Conservation (phyloP, 2,113 vertebrate species). For the Hippotragus niger region DNA sequence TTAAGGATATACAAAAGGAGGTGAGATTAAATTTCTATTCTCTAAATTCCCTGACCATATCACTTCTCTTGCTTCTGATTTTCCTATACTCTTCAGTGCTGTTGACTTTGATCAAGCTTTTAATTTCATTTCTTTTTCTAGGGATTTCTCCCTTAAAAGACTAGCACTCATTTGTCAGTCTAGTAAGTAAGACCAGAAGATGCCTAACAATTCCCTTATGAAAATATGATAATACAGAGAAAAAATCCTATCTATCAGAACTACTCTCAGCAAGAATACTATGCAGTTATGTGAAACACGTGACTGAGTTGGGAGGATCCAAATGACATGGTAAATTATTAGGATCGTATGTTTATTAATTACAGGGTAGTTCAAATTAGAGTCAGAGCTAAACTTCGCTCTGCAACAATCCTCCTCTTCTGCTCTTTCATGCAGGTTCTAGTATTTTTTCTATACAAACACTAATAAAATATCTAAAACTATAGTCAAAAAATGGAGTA, state of each 20-base stretch:
- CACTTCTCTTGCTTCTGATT: not conserved
- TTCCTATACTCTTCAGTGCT: not conserved
- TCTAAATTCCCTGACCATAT: not conserved
- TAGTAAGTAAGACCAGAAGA: not conserved
- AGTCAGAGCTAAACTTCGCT: not conserved
- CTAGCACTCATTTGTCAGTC: not conserved
- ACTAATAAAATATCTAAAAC: not conserved
- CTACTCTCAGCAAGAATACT: not conserved
- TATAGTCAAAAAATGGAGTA: not conserved
- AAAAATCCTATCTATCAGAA: not conserved
- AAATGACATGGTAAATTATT: not conserved
- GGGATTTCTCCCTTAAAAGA: constrained; percentile 7
- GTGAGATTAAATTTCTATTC: constrained; percentile 43
- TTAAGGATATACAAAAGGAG: constrained; percentile 67
- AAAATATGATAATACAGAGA: not conserved
- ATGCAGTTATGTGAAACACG: not conserved
- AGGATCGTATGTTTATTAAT: not conserved
- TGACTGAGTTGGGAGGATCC: not conserved
- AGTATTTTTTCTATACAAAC: not conserved
- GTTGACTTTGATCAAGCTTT: not conserved
- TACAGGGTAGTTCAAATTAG: not conserved
- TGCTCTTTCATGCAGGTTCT: not conserved
- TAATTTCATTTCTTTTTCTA: constrained; percentile 13
- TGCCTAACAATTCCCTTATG: not conserved
- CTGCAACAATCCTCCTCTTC: not conserved